Percentiles rank a stretch among this genome's conserved stretches.
These are phyloP conservation scores for Buphagus erythrorhynchus DNA, from an alignment of 2,797 vertebrate species.

Conservation along the genomic window DNA sequence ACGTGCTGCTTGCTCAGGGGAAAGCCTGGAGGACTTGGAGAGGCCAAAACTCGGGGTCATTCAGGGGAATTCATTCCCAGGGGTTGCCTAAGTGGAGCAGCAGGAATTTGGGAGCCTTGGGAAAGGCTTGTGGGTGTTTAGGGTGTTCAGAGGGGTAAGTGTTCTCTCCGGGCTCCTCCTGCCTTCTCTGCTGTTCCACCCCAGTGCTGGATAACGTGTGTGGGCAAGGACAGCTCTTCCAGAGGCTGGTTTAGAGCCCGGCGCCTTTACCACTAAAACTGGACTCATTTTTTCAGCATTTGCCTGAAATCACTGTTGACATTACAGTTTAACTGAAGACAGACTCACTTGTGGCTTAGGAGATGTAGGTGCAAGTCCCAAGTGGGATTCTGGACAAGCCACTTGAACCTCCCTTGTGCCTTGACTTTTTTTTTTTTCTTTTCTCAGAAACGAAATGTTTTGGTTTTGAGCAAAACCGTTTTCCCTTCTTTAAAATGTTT, in stretches of 20 bases:
- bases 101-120: not conserved
- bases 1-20: not conserved
- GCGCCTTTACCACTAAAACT: not conserved
- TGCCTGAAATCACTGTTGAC: slow-evolving; percentile 12
- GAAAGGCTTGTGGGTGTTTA: not conserved
- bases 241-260: not conserved
- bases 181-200: not conserved
- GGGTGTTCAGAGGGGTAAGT: not conserved
- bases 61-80: not conserved
- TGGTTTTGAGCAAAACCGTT: not conserved
- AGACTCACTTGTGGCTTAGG: slow-evolving; percentile 26
- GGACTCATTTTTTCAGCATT: not conserved
- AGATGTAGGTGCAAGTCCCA: slow-evolving; percentile 16
- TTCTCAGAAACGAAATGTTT: not conserved
- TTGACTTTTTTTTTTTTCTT: not conserved
- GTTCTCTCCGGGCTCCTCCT: not conserved
- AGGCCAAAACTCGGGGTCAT: not conserved
- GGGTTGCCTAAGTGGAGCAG: not conserved
- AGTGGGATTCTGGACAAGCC: not conserved
- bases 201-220: not conserved
- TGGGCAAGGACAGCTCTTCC: not conserved
- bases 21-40: not conserved
- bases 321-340: not conserved
- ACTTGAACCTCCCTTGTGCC: not conserved
- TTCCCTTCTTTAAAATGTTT: not conserved